Evolutionary conservation across 2,113 vertebrate species (phyloP).

Genomic region (Sula dactylatra): DNA sequence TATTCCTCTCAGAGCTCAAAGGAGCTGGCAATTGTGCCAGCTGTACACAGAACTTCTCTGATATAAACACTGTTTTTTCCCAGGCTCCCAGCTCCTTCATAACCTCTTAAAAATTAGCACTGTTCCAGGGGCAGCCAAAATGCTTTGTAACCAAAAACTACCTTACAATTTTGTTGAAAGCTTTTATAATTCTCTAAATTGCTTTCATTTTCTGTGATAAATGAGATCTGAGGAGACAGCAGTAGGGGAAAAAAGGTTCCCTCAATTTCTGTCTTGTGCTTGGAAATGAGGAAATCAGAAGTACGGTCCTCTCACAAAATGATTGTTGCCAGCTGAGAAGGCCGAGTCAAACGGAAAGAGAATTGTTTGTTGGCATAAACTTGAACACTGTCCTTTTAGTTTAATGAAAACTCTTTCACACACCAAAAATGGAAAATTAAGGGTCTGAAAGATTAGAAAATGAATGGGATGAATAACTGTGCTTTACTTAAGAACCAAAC

Average conservation of each 20-base stretch:
- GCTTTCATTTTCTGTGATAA: background rate
- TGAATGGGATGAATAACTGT: background rate
- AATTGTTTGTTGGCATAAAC: background rate
- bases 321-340: background rate
- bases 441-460: background rate
- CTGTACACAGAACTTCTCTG: background rate
- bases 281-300: background rate
- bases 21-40: background rate
- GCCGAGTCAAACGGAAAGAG: background rate
- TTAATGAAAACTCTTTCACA: background rate
- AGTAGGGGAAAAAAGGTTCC: background rate
- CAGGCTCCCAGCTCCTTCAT: background rate
- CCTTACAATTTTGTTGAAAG: slow-evolving; percentile 1
- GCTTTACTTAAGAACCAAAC: background rate
- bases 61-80: background rate
- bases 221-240: background rate
- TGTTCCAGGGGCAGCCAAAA: background rate
- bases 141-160: background rate
- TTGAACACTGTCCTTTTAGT: background rate
- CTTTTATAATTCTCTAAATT: background rate
- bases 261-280: background rate
- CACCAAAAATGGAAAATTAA: background rate
- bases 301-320: background rate
- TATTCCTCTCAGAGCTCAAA: background rate
- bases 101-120: slow-evolving; percentile 17